A percentile compares a stretch with the other conserved stretches of the same genome.
phyloP scores from a whole-genome alignment of 1,140 invertebrate species.

The Anoplolepis gracilipes region DNA sequence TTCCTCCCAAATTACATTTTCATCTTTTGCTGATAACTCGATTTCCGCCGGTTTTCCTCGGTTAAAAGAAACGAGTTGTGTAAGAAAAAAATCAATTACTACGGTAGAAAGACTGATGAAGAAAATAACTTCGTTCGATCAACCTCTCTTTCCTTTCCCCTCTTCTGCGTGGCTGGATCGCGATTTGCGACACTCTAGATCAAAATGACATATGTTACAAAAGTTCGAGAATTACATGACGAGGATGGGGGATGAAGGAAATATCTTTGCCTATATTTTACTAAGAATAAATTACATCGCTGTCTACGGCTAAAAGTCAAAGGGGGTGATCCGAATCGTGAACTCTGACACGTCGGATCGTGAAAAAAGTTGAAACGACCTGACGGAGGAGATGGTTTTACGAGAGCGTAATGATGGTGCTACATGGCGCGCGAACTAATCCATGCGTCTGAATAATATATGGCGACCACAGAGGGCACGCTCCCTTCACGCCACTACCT shows the following conservation, averaged over 20 bases:
- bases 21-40: conserved; percentile 46
- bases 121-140: conserved; percentile 21
- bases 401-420: conserved; percentile 47
- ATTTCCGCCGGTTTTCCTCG: conserved; percentile 33
- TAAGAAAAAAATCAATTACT: conserved; percentile 34
- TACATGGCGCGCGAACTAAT: conserved; percentile 57
- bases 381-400: neutral
- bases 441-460: conserved; percentile 70
- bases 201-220: neutral
- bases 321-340: neutral
- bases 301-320: neutral
- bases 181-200: neutral
- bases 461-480: conserved; percentile 58
- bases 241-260: neutral
- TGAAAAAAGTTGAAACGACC: neutral
- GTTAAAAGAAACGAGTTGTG: conserved; percentile 36
- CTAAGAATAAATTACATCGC: conserved; percentile 14
- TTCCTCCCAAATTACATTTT: conserved; percentile 55
- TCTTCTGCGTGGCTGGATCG: neutral
- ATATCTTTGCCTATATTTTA: neutral
- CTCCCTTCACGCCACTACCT: neutral
- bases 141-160: neutral
- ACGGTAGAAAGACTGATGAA: conserved; percentile 4
- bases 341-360: conserved; percentile 11
- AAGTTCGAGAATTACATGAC: neutral